Conservation (phyloP, 2,888 invertebrate species). For the Caenorhabditis sp. region DNA sequence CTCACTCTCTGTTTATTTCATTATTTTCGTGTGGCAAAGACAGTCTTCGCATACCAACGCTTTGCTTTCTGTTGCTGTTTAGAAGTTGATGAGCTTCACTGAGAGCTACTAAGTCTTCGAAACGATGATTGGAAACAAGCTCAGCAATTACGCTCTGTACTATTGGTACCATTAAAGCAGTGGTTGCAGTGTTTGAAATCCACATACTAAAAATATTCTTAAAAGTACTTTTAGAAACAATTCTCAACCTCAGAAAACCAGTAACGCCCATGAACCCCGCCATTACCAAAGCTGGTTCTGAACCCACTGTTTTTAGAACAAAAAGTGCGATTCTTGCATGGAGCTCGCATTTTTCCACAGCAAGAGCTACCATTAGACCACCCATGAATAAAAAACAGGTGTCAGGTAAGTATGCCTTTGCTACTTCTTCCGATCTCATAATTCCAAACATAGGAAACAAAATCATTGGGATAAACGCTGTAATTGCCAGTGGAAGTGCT, state of each 20-base stretch:
- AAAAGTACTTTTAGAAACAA: too few relatives aligned
- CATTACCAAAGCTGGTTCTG: constrained; percentile 80
- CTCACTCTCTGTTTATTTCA: constrained; percentile 65
- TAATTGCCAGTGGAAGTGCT: constrained; percentile 80
- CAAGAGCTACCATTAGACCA: constrained; percentile 82
- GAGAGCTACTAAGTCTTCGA: constrained; percentile 66
- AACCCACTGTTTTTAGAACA: constrained; percentile 75
- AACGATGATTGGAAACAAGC: constrained; percentile 71
- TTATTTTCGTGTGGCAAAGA: constrained; percentile 69
- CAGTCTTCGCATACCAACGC: constrained; percentile 69
- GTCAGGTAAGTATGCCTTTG: constrained; percentile 80
- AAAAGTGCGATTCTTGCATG: constrained; percentile 77
- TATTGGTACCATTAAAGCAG: constrained; percentile 88
- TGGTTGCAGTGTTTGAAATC: constrained; percentile 84
- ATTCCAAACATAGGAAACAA: constrained; percentile 80
- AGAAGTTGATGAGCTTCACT: constrained; percentile 44
- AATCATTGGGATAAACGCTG: constrained; percentile 80
- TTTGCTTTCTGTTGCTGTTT: constrained; percentile 52
- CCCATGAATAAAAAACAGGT: constrained; percentile 83
- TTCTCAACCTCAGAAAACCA: constrained; percentile 78
- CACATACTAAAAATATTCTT: too few relatives aligned
- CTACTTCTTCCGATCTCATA: constrained; percentile 75
- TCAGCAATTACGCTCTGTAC: constrained; percentile 76
- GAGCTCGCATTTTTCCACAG: constrained; percentile 81
- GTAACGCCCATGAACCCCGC: constrained; percentile 82